Base-by-base conservation (phyloP, 2,797 vertebrate species). In the Pelodytes ibericus region DNA sequence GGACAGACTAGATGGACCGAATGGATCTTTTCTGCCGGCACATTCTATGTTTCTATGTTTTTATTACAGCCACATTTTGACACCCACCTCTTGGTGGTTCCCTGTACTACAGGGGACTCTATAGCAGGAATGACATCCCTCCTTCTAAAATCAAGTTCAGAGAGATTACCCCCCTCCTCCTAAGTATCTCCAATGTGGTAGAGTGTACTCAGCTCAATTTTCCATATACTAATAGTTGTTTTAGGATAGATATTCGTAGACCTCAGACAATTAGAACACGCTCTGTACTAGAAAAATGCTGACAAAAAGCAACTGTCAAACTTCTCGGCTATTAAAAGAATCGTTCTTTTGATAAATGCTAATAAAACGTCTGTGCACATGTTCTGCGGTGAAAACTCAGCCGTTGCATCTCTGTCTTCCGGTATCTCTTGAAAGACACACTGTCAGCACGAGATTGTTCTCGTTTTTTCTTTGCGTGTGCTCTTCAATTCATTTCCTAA, bases 211-310 rank as follows among this genome's bases (percentile, higher is more conserved):
- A 66, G 69, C 63, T 33, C 60, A 72, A 62, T 57, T 59, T 67
- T 51, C 69, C 75, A 78, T 78, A 78, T 78, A 69, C 56, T 72
- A 72, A 78, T 78, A 66, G 62, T 67, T 78, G 75, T 72, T 78
- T 72, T 44, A 67, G 72, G 69, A 78, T 69, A 78, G 75, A 72
- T 78, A 72, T 78, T 25, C 36, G 13, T 63, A 41, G 66, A 76
- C 66, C 67, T 76, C 41, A 72, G 69, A 78, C 75, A 78, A 78
- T 78, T 72, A 78, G 75, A 78, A 63, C 62, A 78, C 75, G 72
- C 69, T 72, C 75, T 78, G 75, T 72, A 49, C 75, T 30, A 36
- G 56, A 60, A 72, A 66, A 78, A 24, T n/a, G 62, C 69, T 72
- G 69, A 78, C 75, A 72, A 72, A 75, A 36, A 78, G 72, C 75